Percentiles rank a stretch among this genome's conserved stretches.
Conservation (phyloP, 2,113 vertebrate species). For the Daphoenositta chrysoptera region DNA sequence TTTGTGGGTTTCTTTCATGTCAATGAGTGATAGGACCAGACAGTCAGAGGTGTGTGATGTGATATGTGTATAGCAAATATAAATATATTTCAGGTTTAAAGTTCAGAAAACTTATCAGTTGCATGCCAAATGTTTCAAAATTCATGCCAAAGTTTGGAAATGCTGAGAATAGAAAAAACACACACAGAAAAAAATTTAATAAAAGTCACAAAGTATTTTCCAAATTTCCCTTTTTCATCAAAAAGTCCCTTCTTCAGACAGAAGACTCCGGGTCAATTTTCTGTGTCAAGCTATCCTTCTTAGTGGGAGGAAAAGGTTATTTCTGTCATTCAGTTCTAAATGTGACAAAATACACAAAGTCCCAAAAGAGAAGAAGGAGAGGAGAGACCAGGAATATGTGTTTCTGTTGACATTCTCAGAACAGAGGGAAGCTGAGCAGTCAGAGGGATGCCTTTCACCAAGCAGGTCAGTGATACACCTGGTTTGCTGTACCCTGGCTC, state of each 20-base stretch:
- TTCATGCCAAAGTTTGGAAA: background rate
- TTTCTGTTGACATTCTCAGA: conserved; percentile 23
- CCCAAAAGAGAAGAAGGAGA: conserved; percentile 24
- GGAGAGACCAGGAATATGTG: background rate
- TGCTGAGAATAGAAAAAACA: background rate
- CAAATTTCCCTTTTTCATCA: background rate
- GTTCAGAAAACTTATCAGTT: background rate
- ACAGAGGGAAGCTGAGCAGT: background rate
- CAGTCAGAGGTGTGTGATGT: background rate
- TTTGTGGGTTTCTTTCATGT: background rate
- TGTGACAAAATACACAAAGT: conserved; percentile 25
- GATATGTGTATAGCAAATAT: background rate
- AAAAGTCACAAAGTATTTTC: background rate
- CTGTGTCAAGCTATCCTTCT: conserved; percentile 42
- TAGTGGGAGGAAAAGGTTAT: conserved; percentile 53
- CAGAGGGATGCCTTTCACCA: background rate
- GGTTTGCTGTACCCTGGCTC: background rate
- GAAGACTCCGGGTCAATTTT: conserved; percentile 31
- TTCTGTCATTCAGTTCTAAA: conserved; percentile 50
- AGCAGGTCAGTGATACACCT: background rate
- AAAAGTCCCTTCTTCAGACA: background rate
- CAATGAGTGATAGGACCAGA: background rate
- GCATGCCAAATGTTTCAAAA: background rate
- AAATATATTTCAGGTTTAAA: background rate
- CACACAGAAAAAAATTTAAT: background rate